Evolutionary conservation across 2,797 vertebrate species (phyloP), one percentile per base, ranked within the genome.

Genomic region (Phrynocephalus guinanensis): DNA sequence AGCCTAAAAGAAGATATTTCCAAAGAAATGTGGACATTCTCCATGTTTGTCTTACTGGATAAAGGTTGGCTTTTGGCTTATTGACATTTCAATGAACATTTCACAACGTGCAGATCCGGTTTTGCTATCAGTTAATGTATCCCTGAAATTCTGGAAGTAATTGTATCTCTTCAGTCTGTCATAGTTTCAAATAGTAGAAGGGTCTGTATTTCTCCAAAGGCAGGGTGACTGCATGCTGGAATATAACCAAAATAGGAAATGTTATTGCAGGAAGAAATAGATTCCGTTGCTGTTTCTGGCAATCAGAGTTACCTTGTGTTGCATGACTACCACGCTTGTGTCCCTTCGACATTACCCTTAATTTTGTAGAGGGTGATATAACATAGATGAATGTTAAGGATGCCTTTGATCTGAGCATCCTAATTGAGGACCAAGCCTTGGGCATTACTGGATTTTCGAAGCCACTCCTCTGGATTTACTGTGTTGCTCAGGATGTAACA

Each of bases 111-210:
- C 80, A 68, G 76, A 20, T 84, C 86, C 86, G 93, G 92, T 92
- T 88, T 93, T 89, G 66, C 93, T 91, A 86, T 94, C 92, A 95
- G 90, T 93, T 94, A 95, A 92, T 89, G 15, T 85, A 83, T 85
- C 48, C 84, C 90, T 68, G 92, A 92, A 93, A 93, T 87, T 93
- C 93, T 94, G 94, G 93, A 94, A 95, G 94, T 95, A 95, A 95
- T 91, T 83, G 70, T 93, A 94, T 93, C 93, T 87, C 90, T 81
- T 50, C 66, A 90, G 88, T 84, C 89, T 2, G 6, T 82, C 77
- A 26, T 83, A 86, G 84, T 86, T 91, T 89, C 79, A 66, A 52
- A 90, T 84, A 72, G 73, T 88, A 83, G 92, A 94, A 94, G 91
- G 87, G 85, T 81, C 93, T 94, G 81, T 84, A 92, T 94, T 94